Evolutionary conservation across 1,140 invertebrate genomes (phyloP).

Genomic region (Vanessa atalanta): DNA sequence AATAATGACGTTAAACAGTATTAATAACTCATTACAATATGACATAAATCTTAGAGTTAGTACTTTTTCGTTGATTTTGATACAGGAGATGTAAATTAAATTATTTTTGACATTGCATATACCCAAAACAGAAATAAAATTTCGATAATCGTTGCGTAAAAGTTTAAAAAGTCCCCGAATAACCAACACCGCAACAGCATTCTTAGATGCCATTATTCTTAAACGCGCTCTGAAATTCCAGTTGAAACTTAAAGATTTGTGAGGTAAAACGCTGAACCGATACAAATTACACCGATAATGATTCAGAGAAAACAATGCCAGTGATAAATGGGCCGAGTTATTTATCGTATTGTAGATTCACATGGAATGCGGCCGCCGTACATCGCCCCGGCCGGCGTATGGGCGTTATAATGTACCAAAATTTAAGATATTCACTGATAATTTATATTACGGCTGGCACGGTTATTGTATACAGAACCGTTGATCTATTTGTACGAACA

Average conservation of each 20-base stretch:
- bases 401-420: conserved; percentile 9
- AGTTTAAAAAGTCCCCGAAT: background rate
- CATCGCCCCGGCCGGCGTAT: conserved; percentile 19
- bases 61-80: too few relatives aligned
- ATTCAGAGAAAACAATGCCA: conserved; percentile 54
- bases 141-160: background rate
- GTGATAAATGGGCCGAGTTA: conserved; percentile 50
- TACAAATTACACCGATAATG: conserved; percentile 56
- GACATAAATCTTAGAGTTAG: too few relatives aligned
- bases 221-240: conserved; percentile 16
- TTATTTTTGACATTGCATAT: background rate
- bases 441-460: conserved; percentile 4
- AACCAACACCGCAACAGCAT: background rate
- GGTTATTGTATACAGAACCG: background rate
- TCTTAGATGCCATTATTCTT: background rate
- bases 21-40: too few relatives aligned
- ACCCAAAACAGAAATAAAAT: background rate
- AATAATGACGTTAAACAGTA: background rate
- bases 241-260: conserved; percentile 46
- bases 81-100: too few relatives aligned
- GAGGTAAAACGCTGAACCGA: conserved; percentile 45
- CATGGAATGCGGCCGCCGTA: conserved; percentile 48
- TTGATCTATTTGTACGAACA: background rate
- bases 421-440: conserved; percentile 5
- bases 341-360: conserved; percentile 49